Conservation (phyloP, 2,113 vertebrate species). For the Vidua chalybeata region DNA sequence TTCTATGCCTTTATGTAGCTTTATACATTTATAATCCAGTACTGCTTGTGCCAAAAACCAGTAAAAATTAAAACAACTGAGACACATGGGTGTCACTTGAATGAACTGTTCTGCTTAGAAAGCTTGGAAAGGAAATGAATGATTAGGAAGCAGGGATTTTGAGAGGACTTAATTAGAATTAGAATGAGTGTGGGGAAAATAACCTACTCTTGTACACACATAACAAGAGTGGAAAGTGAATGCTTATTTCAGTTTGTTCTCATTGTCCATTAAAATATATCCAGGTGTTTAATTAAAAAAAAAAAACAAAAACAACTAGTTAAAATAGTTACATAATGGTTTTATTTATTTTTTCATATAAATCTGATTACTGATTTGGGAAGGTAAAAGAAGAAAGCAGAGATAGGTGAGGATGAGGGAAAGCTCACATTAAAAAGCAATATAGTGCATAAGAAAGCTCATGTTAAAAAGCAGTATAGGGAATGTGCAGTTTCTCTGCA, state of each 20-base stretch:
- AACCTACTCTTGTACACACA: not conserved
- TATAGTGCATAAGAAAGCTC: not conserved
- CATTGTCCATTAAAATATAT: not conserved
- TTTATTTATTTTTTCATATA: not conserved
- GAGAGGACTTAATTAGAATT: not conserved
- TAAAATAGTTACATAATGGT: not conserved
- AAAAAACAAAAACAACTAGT: not conserved
- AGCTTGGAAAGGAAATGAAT: not conserved
- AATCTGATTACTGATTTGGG: not conserved
- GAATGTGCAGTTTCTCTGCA: not conserved
- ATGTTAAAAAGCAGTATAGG: rapidly evolving
- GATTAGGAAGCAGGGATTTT: not conserved
- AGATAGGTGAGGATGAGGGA: not conserved
- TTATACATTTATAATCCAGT: not conserved
- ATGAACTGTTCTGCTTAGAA: not conserved
- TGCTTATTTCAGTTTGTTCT: not conserved
- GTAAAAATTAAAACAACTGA: not conserved
- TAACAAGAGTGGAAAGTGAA: not conserved
- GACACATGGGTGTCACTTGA: not conserved
- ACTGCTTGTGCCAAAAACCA: not conserved
- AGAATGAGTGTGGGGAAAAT: not conserved
- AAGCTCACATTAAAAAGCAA: not conserved
- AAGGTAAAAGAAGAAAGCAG: not conserved
- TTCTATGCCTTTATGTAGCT: not conserved
- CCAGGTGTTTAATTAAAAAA: not conserved